A percentile compares a stretch with the other conserved stretches of the same genome.
Evolutionary conservation across 2,888 invertebrate genomes (phyloP).

Genomic region (Nomada hirtipes): DNA sequence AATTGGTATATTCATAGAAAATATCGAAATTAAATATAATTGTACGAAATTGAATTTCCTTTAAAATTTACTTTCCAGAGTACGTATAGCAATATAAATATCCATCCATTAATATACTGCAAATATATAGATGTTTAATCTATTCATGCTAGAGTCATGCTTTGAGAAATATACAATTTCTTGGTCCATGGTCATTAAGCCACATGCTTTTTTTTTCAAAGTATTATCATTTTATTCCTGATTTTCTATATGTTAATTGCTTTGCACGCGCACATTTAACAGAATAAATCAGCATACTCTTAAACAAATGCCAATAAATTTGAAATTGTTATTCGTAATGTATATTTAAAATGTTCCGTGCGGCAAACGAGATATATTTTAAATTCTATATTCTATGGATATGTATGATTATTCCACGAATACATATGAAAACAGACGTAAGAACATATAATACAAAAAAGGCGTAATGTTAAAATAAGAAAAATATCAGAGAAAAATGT

Average conservation of each 20-base stretch:
- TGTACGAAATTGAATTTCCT: not conserved
- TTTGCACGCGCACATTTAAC: not conserved
- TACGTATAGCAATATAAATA: slow-evolving; percentile 9
- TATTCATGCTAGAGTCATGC: slow-evolving; percentile 69
- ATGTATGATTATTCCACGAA: not conserved
- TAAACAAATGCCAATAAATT: not conserved
- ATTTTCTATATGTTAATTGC: slow-evolving; percentile 13
- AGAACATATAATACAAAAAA: not conserved
- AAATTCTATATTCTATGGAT: not conserved
- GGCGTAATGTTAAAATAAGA: not conserved
- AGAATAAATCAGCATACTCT: not conserved
- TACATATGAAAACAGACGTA: not conserved
- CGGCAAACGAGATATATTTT: not conserved
- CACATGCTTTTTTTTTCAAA: slow-evolving; percentile 60
- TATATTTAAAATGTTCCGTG: not conserved
- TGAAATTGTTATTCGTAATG: not conserved
- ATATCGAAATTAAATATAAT: not conserved
- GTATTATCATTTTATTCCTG: slow-evolving; percentile 10
- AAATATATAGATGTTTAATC: slow-evolving; percentile 32
- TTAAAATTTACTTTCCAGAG: not conserved
- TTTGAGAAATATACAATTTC: slow-evolving; percentile 60
- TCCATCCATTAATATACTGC: not conserved
- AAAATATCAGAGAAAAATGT: not conserved
- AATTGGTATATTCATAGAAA: not conserved
- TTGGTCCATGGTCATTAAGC: slow-evolving; percentile 63